A percentile compares a stretch with the other conserved stretches of the same genome.
Evolutionary conservation across 2,113 vertebrate species (phyloP).

Genomic region (Chunga burmeisteri): DNA sequence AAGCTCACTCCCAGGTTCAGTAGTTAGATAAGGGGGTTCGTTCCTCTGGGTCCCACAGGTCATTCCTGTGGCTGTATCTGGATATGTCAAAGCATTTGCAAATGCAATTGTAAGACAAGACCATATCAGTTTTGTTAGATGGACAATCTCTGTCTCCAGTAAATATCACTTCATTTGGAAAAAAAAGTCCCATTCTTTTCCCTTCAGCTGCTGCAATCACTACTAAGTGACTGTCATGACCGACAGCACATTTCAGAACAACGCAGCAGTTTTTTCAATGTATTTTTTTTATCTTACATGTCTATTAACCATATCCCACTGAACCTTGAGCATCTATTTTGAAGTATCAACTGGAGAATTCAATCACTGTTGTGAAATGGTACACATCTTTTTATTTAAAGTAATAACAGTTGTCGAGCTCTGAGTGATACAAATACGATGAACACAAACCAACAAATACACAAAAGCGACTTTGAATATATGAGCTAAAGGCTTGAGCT

Average conservation of each 20-base stretch:
- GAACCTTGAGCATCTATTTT: not conserved
- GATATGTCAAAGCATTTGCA: not conserved
- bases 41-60: not conserved
- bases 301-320: not conserved
- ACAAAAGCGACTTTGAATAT: not conserved
- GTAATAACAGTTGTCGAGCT: not conserved
- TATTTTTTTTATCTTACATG: not conserved
- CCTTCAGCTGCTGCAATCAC: not conserved
- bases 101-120: not conserved
- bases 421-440: fast-evolving
- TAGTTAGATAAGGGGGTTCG: not conserved
- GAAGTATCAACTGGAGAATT: not conserved
- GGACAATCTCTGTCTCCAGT: not conserved
- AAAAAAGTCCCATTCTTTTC: not conserved
- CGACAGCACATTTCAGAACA: not conserved
- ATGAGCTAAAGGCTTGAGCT: not conserved
- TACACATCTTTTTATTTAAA: not conserved
- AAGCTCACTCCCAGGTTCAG: not conserved
- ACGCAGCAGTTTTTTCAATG: not conserved
- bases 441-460: not conserved
- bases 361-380: not conserved
- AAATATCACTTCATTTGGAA: not conserved
- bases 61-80: not conserved
- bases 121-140: not conserved
- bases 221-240: not conserved